Conservation (phyloP, 2,888 invertebrate genomes). For the Crossocerus cetratus region DNA sequence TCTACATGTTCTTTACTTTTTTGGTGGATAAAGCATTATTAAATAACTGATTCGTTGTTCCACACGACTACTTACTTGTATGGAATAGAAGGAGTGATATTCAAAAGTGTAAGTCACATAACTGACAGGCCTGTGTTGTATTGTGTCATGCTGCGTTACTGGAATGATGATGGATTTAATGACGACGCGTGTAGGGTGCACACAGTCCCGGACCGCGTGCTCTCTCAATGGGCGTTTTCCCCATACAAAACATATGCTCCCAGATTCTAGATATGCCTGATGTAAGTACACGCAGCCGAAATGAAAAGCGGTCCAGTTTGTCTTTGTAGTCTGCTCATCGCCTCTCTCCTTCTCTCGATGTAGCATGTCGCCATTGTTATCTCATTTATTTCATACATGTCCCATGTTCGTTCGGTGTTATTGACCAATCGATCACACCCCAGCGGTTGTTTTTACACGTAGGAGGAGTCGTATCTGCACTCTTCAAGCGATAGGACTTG, state of each 20-base stretch:
- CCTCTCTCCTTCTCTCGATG: constrained; percentile 37
- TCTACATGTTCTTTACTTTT: too few relatives aligned
- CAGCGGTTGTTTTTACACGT: too few relatives aligned
- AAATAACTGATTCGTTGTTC: background rate
- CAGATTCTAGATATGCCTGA: constrained; percentile 91
- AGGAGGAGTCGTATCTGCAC: too few relatives aligned
- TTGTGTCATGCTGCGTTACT: constrained; percentile 80
- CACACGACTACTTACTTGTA: background rate
- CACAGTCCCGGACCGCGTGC: constrained; percentile 95
- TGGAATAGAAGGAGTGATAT: background rate
- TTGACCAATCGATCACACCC: too few relatives aligned
- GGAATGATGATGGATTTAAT: constrained; percentile 75
- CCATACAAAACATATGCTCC: constrained; percentile 92
- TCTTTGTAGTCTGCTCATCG: constrained; percentile 56
- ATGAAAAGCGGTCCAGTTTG: constrained; percentile 11
- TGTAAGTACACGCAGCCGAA: constrained; percentile 83
- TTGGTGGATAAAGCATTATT: too few relatives aligned
- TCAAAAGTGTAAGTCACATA: constrained; percentile 36
- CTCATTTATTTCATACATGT: background rate
- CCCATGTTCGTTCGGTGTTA: too few relatives aligned
- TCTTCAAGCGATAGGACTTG: too few relatives aligned
- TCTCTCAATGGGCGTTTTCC: constrained; percentile 93
- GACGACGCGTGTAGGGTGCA: constrained; percentile 85
- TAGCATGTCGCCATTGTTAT: constrained; percentile 69
- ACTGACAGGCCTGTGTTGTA: constrained; percentile 78